Evolutionary conservation across 1,140 invertebrate species (phyloP).

Genomic region (Drosophila prosaltans): DNA sequence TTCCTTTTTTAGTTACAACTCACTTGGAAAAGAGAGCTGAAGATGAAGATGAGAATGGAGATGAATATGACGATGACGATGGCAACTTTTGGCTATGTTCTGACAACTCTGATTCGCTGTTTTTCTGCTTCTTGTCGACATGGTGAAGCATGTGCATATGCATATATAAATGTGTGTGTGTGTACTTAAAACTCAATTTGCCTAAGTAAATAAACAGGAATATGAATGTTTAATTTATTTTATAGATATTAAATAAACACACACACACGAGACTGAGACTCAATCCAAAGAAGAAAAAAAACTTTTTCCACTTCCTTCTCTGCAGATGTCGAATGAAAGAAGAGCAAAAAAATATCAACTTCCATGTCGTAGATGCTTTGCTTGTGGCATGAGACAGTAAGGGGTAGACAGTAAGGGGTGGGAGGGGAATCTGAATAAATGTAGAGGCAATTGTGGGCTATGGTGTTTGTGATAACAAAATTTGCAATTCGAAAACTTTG

Average conservation of each 20-base stretch:
- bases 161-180: background rate
- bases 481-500: constrained; percentile 60
- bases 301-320: constrained; percentile 47
- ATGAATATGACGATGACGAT: constrained; percentile 37
- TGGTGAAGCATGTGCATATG: constrained; percentile 63
- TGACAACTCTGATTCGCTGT: constrained; percentile 49
- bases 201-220: constrained; percentile 79
- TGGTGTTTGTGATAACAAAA: constrained; percentile 53
- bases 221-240: constrained; percentile 81
- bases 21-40: background rate
- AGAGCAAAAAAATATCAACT: constrained; percentile 10
- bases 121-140: constrained; percentile 50
- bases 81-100: constrained; percentile 25
- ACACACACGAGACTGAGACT: constrained; percentile 50
- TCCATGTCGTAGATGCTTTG: background rate
- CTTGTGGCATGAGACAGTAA: background rate
- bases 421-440: constrained; percentile 2
- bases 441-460: constrained; percentile 40
- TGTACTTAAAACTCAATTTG: constrained; percentile 71
- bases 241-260: constrained; percentile 81
- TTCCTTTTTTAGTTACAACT: constrained; percentile 65
- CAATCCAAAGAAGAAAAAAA: constrained; percentile 30
- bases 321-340: constrained; percentile 33
- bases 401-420: background rate
- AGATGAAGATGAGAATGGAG: background rate